A percentile compares a stretch with the other conserved stretches of the same genome.
Evolutionary conservation across 2,888 invertebrate species (phyloP).

Genomic region (Charanyca ferruginea): DNA sequence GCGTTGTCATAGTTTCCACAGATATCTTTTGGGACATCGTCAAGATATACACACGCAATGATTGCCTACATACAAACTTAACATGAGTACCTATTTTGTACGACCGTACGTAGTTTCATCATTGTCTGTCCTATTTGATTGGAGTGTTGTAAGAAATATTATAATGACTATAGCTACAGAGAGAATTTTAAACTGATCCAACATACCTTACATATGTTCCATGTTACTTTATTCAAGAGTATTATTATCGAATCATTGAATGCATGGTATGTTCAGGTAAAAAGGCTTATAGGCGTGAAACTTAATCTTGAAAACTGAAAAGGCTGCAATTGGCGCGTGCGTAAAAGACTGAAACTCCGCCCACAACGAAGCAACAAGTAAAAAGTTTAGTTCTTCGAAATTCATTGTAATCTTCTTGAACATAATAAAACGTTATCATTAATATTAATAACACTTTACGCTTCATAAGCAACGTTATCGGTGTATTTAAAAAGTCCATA

Average conservation of each 20-base stretch:
- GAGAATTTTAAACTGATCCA: background rate
- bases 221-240: no score
- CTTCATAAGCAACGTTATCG: conserved; percentile 54
- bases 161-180: conserved; percentile 2
- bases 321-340: conserved; percentile 78
- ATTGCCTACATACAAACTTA: conserved; percentile 41
- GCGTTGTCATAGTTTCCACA: conserved; percentile 75
- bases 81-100: conserved; percentile 35
- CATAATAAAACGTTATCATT: conserved; percentile 37
- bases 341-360: conserved; percentile 78
- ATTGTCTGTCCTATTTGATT: conserved; percentile 29
- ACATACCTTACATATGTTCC: background rate
- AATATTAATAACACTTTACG: conserved; percentile 27
- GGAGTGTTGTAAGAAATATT: conserved; percentile 4
- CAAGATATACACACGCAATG: conserved; percentile 52
- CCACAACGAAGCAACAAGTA: conserved; percentile 82
- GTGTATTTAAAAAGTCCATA: conserved; percentile 46
- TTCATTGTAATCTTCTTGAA: conserved; percentile 26
- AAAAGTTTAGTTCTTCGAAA: conserved; percentile 35
- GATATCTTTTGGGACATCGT: conserved; percentile 77
- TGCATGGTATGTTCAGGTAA: background rate
- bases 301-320: conserved; percentile 55
- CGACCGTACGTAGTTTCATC: conserved; percentile 24
- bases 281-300: conserved; percentile 44
- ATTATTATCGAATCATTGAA: no score